Evolutionary conservation across 2,888 invertebrate species (phyloP).

Genomic region (Parnassius orleans): DNA sequence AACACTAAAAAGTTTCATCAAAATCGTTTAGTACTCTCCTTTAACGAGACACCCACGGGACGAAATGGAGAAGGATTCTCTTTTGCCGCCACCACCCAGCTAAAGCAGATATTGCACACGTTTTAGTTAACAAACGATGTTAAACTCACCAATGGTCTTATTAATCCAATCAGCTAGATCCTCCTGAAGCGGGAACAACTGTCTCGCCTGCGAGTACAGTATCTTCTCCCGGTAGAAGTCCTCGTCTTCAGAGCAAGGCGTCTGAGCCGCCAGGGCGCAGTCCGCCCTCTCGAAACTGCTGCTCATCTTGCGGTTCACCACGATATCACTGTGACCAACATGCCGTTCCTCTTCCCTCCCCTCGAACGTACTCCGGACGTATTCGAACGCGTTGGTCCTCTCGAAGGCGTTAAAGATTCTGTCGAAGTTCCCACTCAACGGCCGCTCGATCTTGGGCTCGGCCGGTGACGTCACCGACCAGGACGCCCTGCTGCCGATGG

Average conservation of each 20-base stretch:
- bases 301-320: conserved; percentile 71
- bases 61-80: no score
- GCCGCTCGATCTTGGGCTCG: conserved; percentile 62
- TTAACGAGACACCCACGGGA: no score
- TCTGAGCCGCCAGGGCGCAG: conserved; percentile 75
- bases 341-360: conserved; percentile 54
- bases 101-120: no score
- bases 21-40: no score
- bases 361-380: conserved; percentile 53
- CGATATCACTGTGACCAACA: conserved; percentile 64
- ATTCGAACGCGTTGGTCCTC: conserved; percentile 75
- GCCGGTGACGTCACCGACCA: conserved; percentile 77
- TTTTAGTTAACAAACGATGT: background rate
- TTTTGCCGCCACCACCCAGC: no score
- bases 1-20: no score
- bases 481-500: conserved; percentile 72
- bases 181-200: conserved; percentile 90
- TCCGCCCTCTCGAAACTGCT: conserved; percentile 74
- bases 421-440: conserved; percentile 73
- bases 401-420: conserved; percentile 77
- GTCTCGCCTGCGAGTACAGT: conserved; percentile 87
- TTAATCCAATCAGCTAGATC: conserved; percentile 94
- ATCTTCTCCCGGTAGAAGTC: conserved; percentile 87
- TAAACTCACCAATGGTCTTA: conserved; percentile 87
- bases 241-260: conserved; percentile 80